Percentiles rank a stretch among this genome's conserved stretches.
phyloP scores from a whole-genome alignment of 2,797 vertebrate species.

The Trachops cirrhosus region DNA sequence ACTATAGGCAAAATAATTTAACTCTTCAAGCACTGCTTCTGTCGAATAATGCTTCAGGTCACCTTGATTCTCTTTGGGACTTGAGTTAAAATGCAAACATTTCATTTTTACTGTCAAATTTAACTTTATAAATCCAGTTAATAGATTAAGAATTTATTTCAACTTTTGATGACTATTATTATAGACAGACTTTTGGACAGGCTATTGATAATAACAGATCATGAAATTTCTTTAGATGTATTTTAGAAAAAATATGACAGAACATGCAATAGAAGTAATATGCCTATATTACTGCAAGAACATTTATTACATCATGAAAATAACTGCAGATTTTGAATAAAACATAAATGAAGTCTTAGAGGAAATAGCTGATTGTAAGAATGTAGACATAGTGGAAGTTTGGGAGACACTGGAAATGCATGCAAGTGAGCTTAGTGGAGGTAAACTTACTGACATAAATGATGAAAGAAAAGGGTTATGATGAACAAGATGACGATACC shows the following conservation, averaged over 20 bases:
- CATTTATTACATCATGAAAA: neutral
- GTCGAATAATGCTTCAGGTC: neutral
- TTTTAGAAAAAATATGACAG: neutral
- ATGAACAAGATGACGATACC: neutral
- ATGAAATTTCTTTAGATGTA: neutral
- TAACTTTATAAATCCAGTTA: neutral
- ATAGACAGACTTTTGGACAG: neutral
- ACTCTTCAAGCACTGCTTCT: neutral
- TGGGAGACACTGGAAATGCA: neutral
- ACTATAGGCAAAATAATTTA: neutral
- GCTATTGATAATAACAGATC: neutral
- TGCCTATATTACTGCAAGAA: neutral
- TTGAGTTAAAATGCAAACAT: neutral
- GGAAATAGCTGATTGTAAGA: neutral
- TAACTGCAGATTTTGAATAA: neutral
- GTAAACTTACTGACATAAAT: neutral
- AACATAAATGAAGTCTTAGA: neutral
- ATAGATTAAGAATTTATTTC: neutral
- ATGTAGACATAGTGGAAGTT: neutral
- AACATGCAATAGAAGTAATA: neutral
- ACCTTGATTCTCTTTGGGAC: neutral
- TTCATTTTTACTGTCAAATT: neutral
- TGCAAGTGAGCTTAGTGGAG: neutral
- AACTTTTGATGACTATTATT: neutral
- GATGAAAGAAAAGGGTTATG: neutral